Percentiles rank a stretch among this genome's conserved stretches.
Conservation (phyloP, 2,888 invertebrate genomes). For the Hermodice carunculata region DNA sequence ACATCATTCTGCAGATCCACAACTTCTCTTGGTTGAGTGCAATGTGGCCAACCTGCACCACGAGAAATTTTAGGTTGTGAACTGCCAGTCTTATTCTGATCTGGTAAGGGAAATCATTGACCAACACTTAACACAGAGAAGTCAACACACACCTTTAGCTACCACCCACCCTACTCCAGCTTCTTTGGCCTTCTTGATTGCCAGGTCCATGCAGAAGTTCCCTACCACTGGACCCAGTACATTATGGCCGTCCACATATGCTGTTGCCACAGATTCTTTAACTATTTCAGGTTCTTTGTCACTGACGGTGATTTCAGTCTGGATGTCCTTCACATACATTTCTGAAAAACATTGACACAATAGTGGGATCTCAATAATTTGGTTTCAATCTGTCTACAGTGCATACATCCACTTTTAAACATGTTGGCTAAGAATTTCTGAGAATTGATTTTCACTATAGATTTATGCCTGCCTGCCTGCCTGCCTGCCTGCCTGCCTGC, state of each 20-base stretch:
- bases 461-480: too few species aligned
- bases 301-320: slow-evolving; percentile 73
- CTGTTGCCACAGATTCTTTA: slow-evolving; percentile 76
- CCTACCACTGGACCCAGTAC: slow-evolving; percentile 74
- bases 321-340: slow-evolving; percentile 84
- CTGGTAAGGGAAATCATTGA: too few species aligned
- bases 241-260: slow-evolving; percentile 83
- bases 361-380: neutral
- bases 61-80: too few species aligned
- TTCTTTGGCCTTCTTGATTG: slow-evolving; percentile 83
- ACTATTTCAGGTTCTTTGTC: slow-evolving; percentile 76
- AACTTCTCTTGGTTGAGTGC: too few species aligned
- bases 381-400: too few species aligned
- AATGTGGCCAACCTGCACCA: too few species aligned
- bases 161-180: slow-evolving; percentile 87
- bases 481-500: too few species aligned
- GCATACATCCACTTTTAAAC: too few species aligned
- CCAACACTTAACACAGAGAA: neutral
- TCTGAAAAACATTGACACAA: slow-evolving; percentile 72
- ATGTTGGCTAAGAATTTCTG: too few species aligned
- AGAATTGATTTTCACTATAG: too few species aligned
- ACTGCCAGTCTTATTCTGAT: too few species aligned
- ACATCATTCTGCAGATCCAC: too few species aligned
- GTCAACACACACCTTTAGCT: slow-evolving; percentile 75
- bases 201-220: slow-evolving; percentile 74